These are phyloP conservation scores for Drosophila truncata DNA, from an alignment of 1,140 invertebrate genomes.

Conservation along the genomic window DNA sequence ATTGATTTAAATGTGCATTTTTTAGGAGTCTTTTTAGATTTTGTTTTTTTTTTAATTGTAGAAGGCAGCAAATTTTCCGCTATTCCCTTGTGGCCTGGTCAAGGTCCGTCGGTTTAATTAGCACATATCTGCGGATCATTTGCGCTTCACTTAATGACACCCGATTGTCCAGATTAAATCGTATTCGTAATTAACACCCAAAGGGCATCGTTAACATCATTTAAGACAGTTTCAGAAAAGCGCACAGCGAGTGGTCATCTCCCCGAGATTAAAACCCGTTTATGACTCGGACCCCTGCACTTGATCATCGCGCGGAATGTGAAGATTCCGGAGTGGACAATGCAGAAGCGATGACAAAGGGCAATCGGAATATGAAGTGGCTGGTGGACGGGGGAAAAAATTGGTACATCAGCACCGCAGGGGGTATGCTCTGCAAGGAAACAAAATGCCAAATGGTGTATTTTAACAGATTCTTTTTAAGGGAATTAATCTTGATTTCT, in stretches of 20 bases:
- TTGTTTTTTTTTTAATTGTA: slow-evolving; percentile 1
- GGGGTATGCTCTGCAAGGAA: slow-evolving; percentile 15
- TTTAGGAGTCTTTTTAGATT: slow-evolving; percentile 7
- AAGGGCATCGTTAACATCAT: slow-evolving; percentile 83
- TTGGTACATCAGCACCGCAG: neutral
- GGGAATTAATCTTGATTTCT: neutral
- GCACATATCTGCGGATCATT: slow-evolving; percentile 70
- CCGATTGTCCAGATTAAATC: slow-evolving; percentile 79
- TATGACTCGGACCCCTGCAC: slow-evolving; percentile 27
- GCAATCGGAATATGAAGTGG: slow-evolving; percentile 50
- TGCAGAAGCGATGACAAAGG: slow-evolving; percentile 57
- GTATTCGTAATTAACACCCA: slow-evolving; percentile 81
- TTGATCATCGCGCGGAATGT: slow-evolving; percentile 24
- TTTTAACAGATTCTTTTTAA: neutral
- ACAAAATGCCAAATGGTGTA: neutral
- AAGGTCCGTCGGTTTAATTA: slow-evolving; percentile 72
- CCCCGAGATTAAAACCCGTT: slow-evolving; percentile 61
- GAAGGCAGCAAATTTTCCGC: slow-evolving; percentile 16
- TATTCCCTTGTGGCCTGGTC: slow-evolving; percentile 36
- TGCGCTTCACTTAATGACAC: slow-evolving; percentile 73
- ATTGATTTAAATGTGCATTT: slow-evolving; percentile 60
- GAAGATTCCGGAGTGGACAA: slow-evolving; percentile 39
- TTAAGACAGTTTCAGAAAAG: slow-evolving; percentile 61
- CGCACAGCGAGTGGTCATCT: slow-evolving; percentile 64
- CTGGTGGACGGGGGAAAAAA: neutral